These are phyloP conservation scores for Chelonoidis abingdonii DNA, from an alignment of 2,113 vertebrate genomes.

Conservation along the genomic window DNA sequence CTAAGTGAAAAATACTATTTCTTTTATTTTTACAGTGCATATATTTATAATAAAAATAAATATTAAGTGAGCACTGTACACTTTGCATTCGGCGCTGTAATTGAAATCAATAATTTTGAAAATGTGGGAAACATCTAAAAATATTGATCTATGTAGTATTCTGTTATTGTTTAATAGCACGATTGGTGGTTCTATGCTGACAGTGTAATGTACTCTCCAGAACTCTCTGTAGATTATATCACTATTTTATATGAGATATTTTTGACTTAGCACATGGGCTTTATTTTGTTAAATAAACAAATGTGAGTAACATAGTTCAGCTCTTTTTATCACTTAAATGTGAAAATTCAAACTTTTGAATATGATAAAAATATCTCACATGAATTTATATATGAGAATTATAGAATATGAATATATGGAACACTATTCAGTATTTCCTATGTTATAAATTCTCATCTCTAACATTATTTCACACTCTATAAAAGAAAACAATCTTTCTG, in stretches of 20 bases:
- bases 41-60: too few relatives aligned
- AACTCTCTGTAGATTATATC: neutral
- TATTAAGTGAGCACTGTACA: too few relatives aligned
- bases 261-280: neutral
- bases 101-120: too few relatives aligned
- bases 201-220: neutral
- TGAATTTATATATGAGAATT: neutral
- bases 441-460: neutral
- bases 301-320: neutral
- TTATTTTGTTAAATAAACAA: neutral
- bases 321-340: neutral
- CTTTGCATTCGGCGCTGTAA: too few relatives aligned
- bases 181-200: neutral
- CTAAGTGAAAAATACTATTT: too few relatives aligned
- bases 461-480: neutral
- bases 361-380: neutral
- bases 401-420: neutral
- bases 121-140: too few relatives aligned
- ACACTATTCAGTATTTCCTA: neutral
- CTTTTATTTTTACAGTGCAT: too few relatives aligned
- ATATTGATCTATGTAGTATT: too few relatives aligned
- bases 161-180: too few relatives aligned
- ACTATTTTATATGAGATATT: neutral
- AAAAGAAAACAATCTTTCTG: neutral
- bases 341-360: neutral